Evolutionary conservation across 2,888 invertebrate species (phyloP).

Genomic region (Macrosoma leucophasiata): DNA sequence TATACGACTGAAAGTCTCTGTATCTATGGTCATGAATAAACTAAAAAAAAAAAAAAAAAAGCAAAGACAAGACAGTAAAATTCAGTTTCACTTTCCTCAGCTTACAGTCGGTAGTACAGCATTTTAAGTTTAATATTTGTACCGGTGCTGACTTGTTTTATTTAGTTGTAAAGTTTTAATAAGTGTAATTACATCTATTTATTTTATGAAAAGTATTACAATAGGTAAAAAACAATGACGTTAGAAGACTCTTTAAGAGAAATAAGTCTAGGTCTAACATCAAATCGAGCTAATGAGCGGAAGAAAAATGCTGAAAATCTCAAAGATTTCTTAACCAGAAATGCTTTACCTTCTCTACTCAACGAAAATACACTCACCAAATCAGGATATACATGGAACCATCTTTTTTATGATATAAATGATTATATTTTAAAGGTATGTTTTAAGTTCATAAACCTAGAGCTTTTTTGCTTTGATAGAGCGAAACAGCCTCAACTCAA

Average conservation of each 20-base stretch:
- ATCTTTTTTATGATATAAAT: constrained; percentile 56
- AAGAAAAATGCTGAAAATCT: constrained; percentile 62
- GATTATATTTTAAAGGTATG: constrained; percentile 60
- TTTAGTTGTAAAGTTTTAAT: too few species aligned
- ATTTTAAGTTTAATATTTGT: too few species aligned
- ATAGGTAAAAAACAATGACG: constrained; percentile 41
- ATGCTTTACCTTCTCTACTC: constrained; percentile 51
- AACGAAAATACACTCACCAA: constrained; percentile 50
- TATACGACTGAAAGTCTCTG: too few species aligned
- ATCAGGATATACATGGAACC: constrained; percentile 58
- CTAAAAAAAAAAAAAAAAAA: too few species aligned
- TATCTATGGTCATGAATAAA: too few species aligned
- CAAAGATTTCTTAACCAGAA: constrained; percentile 55
- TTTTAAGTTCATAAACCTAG: too few species aligned
- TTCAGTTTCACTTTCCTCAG: too few species aligned
- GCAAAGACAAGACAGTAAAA: too few species aligned
- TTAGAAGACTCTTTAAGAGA: constrained; percentile 53
- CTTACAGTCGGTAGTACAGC: too few species aligned
- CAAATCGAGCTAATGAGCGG: constrained; percentile 56
- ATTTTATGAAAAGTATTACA: not conserved
- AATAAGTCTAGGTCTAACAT: constrained; percentile 48
- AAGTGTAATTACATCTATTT: not conserved
- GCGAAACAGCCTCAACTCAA: too few species aligned
- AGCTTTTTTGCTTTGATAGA: too few species aligned
- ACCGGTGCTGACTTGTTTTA: too few species aligned